phyloP scores from a whole-genome alignment of 2,888 invertebrate genomes.

The Augochlorella aurata region DNA sequence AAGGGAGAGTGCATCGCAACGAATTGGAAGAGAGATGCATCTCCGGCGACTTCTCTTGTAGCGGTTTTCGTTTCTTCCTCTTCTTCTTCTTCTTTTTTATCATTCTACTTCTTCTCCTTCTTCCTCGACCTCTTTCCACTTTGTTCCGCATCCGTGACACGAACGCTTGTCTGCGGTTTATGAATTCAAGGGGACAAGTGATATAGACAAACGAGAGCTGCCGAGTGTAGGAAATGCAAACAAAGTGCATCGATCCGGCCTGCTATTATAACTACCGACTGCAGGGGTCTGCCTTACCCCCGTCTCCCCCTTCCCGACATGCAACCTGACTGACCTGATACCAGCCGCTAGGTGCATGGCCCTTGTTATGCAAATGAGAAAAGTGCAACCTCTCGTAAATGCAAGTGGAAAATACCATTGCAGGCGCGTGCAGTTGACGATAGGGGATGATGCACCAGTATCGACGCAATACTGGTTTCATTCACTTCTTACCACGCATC shows the following conservation, averaged over 20 bases:
- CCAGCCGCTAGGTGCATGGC: constrained; percentile 66
- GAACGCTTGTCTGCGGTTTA: constrained; percentile 31
- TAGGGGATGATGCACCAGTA: constrained; percentile 15
- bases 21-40: constrained; percentile 48
- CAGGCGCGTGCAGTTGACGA: constrained; percentile 29
- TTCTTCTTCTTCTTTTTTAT: neutral
- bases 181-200: constrained; percentile 43
- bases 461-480: constrained; percentile 4
- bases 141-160: constrained; percentile 8
- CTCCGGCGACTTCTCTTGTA: constrained; percentile 24
- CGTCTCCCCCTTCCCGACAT: constrained; percentile 44
- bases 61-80: constrained; percentile 12
- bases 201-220: constrained; percentile 40
- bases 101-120: neutral
- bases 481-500: neutral
- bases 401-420: constrained; percentile 59
- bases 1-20: constrained; percentile 44
- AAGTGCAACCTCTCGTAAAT: constrained; percentile 69
- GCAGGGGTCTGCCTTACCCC: constrained; percentile 59
- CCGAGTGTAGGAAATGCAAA: constrained; percentile 55
- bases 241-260: constrained; percentile 57
- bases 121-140: neutral
- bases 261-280: constrained; percentile 40
- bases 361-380: constrained; percentile 78
- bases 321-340: constrained; percentile 66